Conservation (phyloP, 2,888 invertebrate genomes). For the Mythimna ferrago region DNA sequence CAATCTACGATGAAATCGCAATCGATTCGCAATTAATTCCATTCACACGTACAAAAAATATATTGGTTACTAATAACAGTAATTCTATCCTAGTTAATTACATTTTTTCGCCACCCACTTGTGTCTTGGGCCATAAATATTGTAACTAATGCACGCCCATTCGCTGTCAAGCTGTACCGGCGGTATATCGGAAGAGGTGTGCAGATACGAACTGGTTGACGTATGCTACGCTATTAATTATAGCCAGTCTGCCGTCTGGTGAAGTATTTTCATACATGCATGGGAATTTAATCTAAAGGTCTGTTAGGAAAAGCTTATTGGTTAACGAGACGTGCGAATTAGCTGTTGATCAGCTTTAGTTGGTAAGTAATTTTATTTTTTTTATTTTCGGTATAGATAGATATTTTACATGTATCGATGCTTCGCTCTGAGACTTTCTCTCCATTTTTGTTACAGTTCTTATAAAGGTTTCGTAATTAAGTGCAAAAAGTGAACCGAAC, state of each 20-base stretch:
- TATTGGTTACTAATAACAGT: constrained; percentile 60
- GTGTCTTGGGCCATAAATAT: constrained; percentile 59
- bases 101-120: constrained; percentile 65
- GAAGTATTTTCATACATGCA: constrained; percentile 71
- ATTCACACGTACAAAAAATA: constrained; percentile 51
- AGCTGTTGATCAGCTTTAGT: constrained; percentile 23
- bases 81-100: constrained; percentile 59
- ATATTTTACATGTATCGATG: not conserved
- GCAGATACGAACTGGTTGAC: constrained; percentile 78
- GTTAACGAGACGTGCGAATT: constrained; percentile 44
- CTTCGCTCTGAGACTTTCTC: not conserved
- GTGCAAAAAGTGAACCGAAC: no score
- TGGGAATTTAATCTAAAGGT: constrained; percentile 70
- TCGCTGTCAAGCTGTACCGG: constrained; percentile 75
- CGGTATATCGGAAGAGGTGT: constrained; percentile 75
- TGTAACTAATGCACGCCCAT: constrained; percentile 78
- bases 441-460: not conserved
- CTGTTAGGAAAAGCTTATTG: constrained; percentile 49
- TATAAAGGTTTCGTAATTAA: not conserved
- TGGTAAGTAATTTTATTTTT: not conserved
- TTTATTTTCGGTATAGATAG: not conserved
- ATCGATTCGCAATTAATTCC: constrained; percentile 44
- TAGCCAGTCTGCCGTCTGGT: constrained; percentile 66
- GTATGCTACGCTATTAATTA: constrained; percentile 76
- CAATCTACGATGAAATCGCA: constrained; percentile 49